These are phyloP conservation scores for Plagiodera versicolora DNA, from an alignment of 2,888 invertebrate species.

Conservation along the genomic window DNA sequence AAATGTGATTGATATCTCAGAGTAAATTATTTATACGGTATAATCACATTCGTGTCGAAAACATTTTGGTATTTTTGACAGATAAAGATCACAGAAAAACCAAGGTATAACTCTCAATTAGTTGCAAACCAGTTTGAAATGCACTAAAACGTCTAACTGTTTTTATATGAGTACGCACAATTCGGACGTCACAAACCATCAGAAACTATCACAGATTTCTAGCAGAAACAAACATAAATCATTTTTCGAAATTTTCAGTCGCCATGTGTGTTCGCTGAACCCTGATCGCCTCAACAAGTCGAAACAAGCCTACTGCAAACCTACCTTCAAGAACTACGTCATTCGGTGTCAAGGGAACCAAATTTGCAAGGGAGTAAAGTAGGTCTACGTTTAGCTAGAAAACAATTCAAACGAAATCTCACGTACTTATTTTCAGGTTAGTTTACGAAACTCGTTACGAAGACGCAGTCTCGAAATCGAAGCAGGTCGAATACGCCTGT, in stretches of 20 bases:
- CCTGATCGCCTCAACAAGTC: slow-evolving; percentile 57
- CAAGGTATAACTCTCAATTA: no score
- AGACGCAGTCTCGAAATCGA: slow-evolving; percentile 54
- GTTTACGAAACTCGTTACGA: slow-evolving; percentile 60
- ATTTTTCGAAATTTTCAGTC: slow-evolving; percentile 47
- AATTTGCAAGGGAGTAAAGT: slow-evolving; percentile 59
- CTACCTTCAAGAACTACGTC: slow-evolving; percentile 58
- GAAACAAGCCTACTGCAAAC: slow-evolving; percentile 58
- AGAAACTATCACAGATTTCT: no score
- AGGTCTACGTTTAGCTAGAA: slow-evolving; percentile 20
- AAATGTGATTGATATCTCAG: no score
- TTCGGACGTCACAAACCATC: no score
- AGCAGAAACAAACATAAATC: neutral
- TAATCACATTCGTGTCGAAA: no score
- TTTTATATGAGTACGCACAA: no score
- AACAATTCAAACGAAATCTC: neutral
- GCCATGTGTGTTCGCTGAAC: slow-evolving; percentile 60
- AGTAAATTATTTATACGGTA: no score
- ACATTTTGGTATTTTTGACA: no score
- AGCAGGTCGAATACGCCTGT: slow-evolving; percentile 58
- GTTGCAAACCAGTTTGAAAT: no score
- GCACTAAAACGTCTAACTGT: no score
- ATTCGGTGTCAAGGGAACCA: slow-evolving; percentile 58
- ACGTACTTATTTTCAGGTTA: slow-evolving; percentile 47
- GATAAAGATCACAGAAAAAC: no score